Evolutionary conservation across 2,797 vertebrate genomes (phyloP), one percentile per base, ranked within the genome.

Genomic region (Picus viridis): DNA sequence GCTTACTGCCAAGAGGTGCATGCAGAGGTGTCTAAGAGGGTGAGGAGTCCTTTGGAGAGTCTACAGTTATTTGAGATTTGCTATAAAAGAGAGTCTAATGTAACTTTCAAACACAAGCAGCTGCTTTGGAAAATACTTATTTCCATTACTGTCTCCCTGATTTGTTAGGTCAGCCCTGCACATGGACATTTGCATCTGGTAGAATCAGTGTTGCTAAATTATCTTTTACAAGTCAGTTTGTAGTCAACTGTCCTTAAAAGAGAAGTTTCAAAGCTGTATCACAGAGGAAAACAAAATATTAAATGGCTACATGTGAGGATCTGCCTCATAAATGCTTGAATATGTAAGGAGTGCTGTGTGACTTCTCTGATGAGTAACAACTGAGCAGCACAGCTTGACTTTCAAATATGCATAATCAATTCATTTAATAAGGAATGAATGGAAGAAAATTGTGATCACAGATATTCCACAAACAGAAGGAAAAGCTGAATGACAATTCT

Each of bases 331-430:
- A 95, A 93, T 58, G 54, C 82, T 76, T 89, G 61, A 93, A 88
- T 86, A 91, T 58, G 27, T 86, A 79, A 81, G 57, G 89, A 83
- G 43, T 77, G 82, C 63, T 32, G 54, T 47, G 73, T 71, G 76
- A 82, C 71, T 94, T 88, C 82, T 87, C 89, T 77, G 77, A 95
- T 94, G 82, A 93, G 83, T 91, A 93, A 84, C 86, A 94, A 89
- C 70, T 57, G 53, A 88, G 76, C 90, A 68, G 79, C 90, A 79
- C 90, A 95, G 90, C 90, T 95, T 96, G 87, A 95, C 80, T 93
- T 95, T 93, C 93, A 96, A 94, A 95, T 95, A 95, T 92, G 93
- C 93, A 84, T 94, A 78, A 94, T 89, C 76, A 79, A 86, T 95
- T 95, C 92, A 93, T 95, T 96, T 94, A 93, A 88, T 92, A 91